These are phyloP conservation scores for Lasioglossum vierecki DNA, from an alignment of 2,888 invertebrate species.

Conservation along the genomic window DNA sequence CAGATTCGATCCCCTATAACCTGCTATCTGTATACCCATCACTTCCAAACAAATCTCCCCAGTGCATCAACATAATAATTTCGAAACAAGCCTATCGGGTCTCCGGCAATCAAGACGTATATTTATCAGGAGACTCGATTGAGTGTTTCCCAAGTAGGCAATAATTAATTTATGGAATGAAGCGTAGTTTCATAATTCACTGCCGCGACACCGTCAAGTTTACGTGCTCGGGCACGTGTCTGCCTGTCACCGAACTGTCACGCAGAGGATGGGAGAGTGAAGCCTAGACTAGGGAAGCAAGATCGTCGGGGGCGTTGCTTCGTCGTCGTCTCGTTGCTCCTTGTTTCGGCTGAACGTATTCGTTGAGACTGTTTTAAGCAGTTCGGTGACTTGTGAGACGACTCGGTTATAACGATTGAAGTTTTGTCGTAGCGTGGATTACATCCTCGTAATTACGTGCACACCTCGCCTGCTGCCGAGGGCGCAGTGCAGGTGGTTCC, in stretches of 20 bases:
- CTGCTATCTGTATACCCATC: neutral
- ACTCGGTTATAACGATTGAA: conserved; percentile 79
- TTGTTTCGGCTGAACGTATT: conserved; percentile 44
- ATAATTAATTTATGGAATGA: conserved; percentile 64
- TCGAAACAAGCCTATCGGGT: neutral
- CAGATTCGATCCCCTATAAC: neutral
- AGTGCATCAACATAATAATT: neutral
- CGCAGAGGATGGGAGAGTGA: conserved; percentile 30
- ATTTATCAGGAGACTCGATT: conserved; percentile 35
- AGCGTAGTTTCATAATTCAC: conserved; percentile 63
- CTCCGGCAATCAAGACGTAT: conserved; percentile 7
- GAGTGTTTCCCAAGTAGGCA: conserved; percentile 38
- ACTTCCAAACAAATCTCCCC: neutral
- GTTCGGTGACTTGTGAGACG: conserved; percentile 69
- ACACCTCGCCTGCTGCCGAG: conserved; percentile 46
- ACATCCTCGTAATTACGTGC: conserved; percentile 71
- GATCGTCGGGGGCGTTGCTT: neutral
- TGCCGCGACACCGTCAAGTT: conserved; percentile 61
- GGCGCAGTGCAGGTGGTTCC: conserved; percentile 28
- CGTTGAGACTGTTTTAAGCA: conserved; percentile 66
- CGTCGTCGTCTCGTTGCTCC: conserved; percentile 17
- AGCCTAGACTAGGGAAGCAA: neutral
- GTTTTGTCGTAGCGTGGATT: conserved; percentile 72
- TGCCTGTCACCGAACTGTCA: conserved; percentile 55
- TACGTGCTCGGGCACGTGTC: conserved; percentile 59